Evolutionary conservation across 2,113 vertebrate genomes (phyloP).

Genomic region (Microtus montanus): DNA sequence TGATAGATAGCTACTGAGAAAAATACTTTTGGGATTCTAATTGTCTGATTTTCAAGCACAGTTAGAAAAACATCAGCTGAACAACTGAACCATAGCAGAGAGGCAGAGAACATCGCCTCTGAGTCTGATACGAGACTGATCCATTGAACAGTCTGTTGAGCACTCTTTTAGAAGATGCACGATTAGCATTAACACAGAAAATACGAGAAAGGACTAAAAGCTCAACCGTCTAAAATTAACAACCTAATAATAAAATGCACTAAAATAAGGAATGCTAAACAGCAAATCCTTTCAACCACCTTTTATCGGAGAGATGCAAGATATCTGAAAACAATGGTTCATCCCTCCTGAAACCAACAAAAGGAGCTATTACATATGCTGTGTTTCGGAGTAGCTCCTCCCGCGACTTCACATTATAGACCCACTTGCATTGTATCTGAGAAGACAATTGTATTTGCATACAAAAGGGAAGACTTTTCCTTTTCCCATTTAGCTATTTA

Average conservation of each 20-base stretch:
- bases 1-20: background rate
- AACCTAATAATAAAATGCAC: conserved; percentile 33
- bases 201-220: conserved; percentile 28
- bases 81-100: conserved; percentile 7
- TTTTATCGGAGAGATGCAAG: conserved; percentile 59
- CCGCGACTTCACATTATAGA: conserved; percentile 33
- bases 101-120: background rate
- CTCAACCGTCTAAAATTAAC: conserved; percentile 54
- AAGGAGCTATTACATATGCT: conserved; percentile 14
- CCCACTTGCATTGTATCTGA: background rate
- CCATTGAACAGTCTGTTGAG: background rate
- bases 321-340: conserved; percentile 49
- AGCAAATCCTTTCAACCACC: conserved; percentile 29
- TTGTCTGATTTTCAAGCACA: conserved; percentile 8
- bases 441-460: conserved; percentile 32
- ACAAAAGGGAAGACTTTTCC: conserved; percentile 42
- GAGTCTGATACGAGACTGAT: background rate
- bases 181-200: background rate
- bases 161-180: conserved; percentile 22
- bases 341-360: conserved; percentile 42
- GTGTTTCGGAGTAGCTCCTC: conserved; percentile 34
- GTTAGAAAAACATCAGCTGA: conserved; percentile 14
- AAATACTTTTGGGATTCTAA: conserved; percentile 23
- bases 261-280: conserved; percentile 47
- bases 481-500: background rate